These are phyloP conservation scores for Scylla paramamosain DNA, from an alignment of 1,140 invertebrate genomes.

Conservation along the genomic window DNA sequence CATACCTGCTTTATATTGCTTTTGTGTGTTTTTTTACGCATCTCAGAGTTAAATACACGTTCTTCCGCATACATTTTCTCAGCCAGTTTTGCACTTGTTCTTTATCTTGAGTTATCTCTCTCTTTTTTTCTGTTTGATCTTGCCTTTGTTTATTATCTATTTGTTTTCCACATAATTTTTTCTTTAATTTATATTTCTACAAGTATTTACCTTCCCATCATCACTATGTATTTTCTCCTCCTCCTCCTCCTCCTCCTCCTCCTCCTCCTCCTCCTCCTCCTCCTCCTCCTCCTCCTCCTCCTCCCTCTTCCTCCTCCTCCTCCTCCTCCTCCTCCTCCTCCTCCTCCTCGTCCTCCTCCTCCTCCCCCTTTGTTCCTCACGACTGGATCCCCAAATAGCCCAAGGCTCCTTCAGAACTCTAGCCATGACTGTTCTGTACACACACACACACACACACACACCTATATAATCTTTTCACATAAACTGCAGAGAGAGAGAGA, in stretches of 20 bases:
- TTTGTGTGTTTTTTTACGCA: too few relatives aligned
- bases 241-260: background rate
- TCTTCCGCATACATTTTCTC: too few relatives aligned
- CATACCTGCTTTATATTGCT: too few relatives aligned
- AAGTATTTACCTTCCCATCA: background rate
- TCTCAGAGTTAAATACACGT: too few relatives aligned
- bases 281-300: background rate
- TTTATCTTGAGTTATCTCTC: background rate
- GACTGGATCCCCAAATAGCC: background rate
- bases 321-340: background rate
- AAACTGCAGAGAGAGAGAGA: too few relatives aligned
- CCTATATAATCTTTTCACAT: too few relatives aligned
- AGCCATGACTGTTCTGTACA: background rate
- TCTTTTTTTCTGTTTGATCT: background rate
- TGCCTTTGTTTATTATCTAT: background rate
- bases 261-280: constrained; percentile 7
- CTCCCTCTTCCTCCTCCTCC: background rate
- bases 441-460: background rate
- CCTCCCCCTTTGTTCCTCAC: background rate
- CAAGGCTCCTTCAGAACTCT: background rate
- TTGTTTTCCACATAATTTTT: background rate
- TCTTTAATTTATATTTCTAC: background rate
- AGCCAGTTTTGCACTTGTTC: background rate
- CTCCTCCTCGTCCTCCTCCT: too few relatives aligned
- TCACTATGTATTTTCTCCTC: too few relatives aligned